Evolutionary conservation across 1,140 invertebrate species (phyloP).

Genomic region (Leptinotarsa lineolata): DNA sequence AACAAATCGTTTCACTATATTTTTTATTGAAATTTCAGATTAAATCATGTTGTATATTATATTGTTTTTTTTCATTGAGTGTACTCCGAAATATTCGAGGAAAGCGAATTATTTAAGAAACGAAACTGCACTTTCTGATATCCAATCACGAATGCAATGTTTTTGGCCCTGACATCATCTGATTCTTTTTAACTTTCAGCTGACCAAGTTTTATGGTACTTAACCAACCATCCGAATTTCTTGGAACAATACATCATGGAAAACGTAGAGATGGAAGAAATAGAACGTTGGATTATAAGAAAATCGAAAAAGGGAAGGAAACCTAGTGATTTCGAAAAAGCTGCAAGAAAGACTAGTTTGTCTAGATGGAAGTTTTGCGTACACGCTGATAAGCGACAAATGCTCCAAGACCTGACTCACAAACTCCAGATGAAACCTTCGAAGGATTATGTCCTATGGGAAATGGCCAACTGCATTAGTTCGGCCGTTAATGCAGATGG

Average conservation of each 20-base stretch:
- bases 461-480: slow-evolving; percentile 65
- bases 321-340: slow-evolving; percentile 52
- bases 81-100: no score
- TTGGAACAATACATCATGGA: slow-evolving; percentile 63
- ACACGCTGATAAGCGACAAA: slow-evolving; percentile 66
- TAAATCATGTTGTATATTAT: no score
- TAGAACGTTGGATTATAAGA: slow-evolving; percentile 66
- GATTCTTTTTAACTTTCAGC: slow-evolving; percentile 38
- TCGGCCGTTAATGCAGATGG: slow-evolving; percentile 66
- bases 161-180: no score
- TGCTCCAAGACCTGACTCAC: slow-evolving; percentile 65
- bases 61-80: no score
- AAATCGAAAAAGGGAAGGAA: slow-evolving; percentile 58
- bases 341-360: slow-evolving; percentile 59
- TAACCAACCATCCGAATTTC: slow-evolving; percentile 62
- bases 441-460: slow-evolving; percentile 64
- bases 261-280: slow-evolving; percentile 61
- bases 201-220: slow-evolving; percentile 57
- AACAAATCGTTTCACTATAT: no score
- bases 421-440: slow-evolving; percentile 61
- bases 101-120: no score
- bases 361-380: slow-evolving; percentile 66
- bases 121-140: no score
- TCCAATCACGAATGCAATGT: no score
- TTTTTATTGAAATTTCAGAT: no score